These are phyloP conservation scores for Cydia fagiglandana DNA, from an alignment of 1,140 invertebrate genomes.

Conservation along the genomic window DNA sequence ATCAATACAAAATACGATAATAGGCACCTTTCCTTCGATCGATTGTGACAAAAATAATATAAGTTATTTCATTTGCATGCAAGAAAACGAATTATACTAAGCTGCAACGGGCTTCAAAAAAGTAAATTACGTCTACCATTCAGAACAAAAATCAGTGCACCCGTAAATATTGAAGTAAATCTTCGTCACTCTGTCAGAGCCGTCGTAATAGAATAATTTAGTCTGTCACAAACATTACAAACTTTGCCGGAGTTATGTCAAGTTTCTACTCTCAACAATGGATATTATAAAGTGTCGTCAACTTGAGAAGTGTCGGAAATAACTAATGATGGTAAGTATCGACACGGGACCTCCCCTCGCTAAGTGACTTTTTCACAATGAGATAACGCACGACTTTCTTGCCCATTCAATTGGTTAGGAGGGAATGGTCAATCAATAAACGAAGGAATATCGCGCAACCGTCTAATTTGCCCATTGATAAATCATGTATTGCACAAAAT, in stretches of 20 bases:
- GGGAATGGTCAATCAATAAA: conserved; percentile 12
- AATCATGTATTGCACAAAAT: no score
- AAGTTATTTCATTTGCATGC: background rate
- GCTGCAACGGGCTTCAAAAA: background rate
- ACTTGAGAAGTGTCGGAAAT: conserved; percentile 29
- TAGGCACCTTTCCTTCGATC: background rate
- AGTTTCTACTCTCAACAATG: conserved; percentile 33
- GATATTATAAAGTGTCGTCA: conserved; percentile 35
- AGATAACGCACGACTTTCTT: conserved; percentile 21
- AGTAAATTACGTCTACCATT: background rate
- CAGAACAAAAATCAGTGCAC: background rate
- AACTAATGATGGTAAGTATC: conserved; percentile 36
- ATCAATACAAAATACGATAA: no score
- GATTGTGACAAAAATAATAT: background rate
- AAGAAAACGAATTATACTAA: background rate
- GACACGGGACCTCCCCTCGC: conserved; percentile 30
- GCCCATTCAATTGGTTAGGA: conserved; percentile 9
- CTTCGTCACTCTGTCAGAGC: conserved; percentile 24
- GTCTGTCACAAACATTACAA: conserved; percentile 36
- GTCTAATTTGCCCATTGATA: no score
- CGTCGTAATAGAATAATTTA: conserved; percentile 33
- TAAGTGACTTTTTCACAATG: conserved; percentile 32
- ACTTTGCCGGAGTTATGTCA: conserved; percentile 25
- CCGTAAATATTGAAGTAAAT: conserved; percentile 30
- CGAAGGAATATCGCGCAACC: background rate